These are phyloP conservation scores for Heterochromis multidens DNA, from an alignment of 2,113 vertebrate species.

Conservation along the genomic window DNA sequence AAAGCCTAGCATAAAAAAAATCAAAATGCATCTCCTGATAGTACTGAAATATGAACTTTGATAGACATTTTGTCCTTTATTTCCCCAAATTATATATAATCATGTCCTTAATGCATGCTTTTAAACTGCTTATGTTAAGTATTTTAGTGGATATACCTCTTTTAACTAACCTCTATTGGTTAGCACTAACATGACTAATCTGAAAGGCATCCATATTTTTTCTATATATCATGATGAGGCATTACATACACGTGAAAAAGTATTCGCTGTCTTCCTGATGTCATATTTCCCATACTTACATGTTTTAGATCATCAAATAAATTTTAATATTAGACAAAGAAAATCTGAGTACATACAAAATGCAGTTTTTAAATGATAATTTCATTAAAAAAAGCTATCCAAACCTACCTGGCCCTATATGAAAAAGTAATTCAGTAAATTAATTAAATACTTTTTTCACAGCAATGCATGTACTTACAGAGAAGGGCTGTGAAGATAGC, in stretches of 20 bases:
- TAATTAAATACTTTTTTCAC: not conserved
- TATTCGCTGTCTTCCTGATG: too few relatives aligned
- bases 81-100: not conserved
- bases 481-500: not conserved
- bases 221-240: not conserved
- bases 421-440: too few relatives aligned
- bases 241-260: not conserved
- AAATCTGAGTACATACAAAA: too few relatives aligned
- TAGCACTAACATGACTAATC: not conserved
- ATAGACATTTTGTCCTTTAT: not conserved
- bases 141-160: not conserved
- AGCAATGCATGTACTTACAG: not conserved
- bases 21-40: not conserved
- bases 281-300: too few relatives aligned
- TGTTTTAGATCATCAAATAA: too few relatives aligned
- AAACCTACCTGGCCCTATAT: too few relatives aligned
- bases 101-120: not conserved
- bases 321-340: too few relatives aligned
- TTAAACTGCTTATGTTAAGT: conserved; percentile 8
- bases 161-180: not conserved
- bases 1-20: not conserved
- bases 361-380: too few relatives aligned
- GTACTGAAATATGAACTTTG: not conserved
- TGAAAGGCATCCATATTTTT: not conserved
- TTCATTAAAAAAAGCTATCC: too few relatives aligned